Percentiles rank a stretch among this genome's conserved stretches.
Evolutionary conservation across 2,797 vertebrate species (phyloP).

Genomic region (Bufotes viridis): DNA sequence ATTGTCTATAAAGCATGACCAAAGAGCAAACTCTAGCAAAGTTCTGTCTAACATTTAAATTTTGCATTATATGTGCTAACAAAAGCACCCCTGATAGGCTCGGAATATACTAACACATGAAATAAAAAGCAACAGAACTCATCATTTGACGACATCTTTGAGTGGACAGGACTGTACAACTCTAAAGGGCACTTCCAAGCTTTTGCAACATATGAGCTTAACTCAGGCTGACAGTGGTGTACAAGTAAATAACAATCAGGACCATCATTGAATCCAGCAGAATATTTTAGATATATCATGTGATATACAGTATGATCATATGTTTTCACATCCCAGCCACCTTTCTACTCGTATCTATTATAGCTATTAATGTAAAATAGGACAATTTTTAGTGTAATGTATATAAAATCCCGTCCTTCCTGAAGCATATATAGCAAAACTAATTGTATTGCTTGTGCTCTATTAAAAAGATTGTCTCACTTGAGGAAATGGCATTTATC

Average conservation of each 20-base stretch:
- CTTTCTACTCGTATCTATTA: neutral
- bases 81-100: neutral
- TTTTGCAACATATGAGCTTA: neutral
- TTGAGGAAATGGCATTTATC: too few relatives aligned
- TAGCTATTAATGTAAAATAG: neutral
- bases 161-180: neutral
- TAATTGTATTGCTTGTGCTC: neutral
- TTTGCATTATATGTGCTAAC: neutral
- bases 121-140: neutral
- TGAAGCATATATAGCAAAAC: neutral
- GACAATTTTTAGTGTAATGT: neutral
- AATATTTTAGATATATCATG: neutral
- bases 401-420: neutral
- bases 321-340: neutral
- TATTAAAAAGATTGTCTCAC: neutral
- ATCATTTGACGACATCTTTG: conserved; percentile 18
- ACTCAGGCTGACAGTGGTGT: neutral
- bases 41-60: too few relatives aligned
- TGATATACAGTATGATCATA: neutral
- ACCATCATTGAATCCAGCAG: neutral
- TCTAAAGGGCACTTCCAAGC: neutral
- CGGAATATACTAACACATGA: neutral
- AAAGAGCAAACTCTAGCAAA: too few relatives aligned
- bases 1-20: too few relatives aligned
- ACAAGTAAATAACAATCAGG: neutral